Conservation (phyloP, 2,888 invertebrate genomes). For the Andrena trimmerana region DNA sequence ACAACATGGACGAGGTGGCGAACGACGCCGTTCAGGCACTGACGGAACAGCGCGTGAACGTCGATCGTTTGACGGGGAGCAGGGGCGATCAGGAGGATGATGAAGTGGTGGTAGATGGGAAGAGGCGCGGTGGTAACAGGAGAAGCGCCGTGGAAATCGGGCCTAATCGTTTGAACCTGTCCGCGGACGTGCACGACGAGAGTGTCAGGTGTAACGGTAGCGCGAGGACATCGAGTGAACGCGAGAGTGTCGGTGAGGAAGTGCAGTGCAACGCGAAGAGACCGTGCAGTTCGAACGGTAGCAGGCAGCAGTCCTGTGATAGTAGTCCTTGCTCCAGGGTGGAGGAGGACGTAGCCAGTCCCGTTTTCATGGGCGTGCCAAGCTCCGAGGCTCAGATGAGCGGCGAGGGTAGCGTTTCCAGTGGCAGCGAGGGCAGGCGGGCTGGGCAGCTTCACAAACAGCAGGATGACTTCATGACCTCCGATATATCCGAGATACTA, state of each 20-base stretch:
- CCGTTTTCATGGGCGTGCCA: background rate
- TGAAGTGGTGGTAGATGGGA: background rate
- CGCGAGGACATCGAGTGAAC: constrained; percentile 57
- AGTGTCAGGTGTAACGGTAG: constrained; percentile 48
- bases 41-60: constrained; percentile 65
- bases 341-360: constrained; percentile 27
- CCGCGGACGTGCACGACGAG: constrained; percentile 52
- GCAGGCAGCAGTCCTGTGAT: constrained; percentile 43
- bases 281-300: constrained; percentile 31
- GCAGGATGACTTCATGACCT: constrained; percentile 71
- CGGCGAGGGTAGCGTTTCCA: constrained; percentile 21
- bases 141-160: constrained; percentile 31
- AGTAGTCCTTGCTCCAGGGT: constrained; percentile 36
- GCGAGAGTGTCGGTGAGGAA: constrained; percentile 56
- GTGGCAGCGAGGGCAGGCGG: constrained; percentile 2
- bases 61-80: constrained; percentile 3
- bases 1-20: constrained; percentile 83
- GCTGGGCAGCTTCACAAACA: constrained; percentile 21
- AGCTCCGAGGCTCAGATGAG: background rate
- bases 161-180: constrained; percentile 56
- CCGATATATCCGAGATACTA: constrained; percentile 78
- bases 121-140: background rate
- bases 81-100: background rate
- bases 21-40: constrained; percentile 81
- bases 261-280: constrained; percentile 50